A percentile compares a stretch with the other conserved stretches of the same genome.
Evolutionary conservation across 2,797 vertebrate species (phyloP).

Genomic region (Clamator glandarius): DNA sequence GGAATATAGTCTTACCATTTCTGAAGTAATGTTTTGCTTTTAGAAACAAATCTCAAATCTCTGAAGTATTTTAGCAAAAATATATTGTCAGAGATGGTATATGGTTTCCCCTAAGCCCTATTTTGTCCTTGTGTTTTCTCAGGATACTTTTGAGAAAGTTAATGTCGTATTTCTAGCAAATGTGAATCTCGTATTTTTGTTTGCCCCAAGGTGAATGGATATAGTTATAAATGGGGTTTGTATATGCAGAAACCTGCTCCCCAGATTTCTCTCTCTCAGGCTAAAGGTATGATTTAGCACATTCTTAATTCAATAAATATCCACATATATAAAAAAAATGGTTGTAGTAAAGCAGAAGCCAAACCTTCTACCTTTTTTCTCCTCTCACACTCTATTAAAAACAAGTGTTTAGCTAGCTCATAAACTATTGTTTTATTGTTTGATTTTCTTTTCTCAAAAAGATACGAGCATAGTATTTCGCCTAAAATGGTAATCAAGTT

Average conservation of each 20-base stretch:
- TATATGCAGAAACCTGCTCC: background rate
- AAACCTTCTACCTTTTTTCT: background rate
- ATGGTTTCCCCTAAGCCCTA: background rate
- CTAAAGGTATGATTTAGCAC: background rate
- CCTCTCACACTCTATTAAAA: background rate
- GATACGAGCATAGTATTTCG: background rate
- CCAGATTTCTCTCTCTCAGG: background rate
- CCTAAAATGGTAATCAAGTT: background rate
- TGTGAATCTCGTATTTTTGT: background rate
- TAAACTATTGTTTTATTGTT: background rate
- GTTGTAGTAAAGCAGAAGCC: background rate
- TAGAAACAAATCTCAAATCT: background rate
- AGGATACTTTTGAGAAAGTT: background rate
- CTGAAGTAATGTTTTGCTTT: background rate
- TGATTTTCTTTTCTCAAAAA: background rate
- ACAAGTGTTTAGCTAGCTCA: background rate
- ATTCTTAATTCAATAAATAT: background rate
- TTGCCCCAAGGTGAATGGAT: background rate
- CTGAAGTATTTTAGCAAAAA: background rate
- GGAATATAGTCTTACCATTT: background rate
- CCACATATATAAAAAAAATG: background rate
- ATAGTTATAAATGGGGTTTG: background rate
- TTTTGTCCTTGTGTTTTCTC: background rate
- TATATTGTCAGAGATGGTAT: background rate
- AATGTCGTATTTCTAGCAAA: background rate